These are phyloP conservation scores for Vidua macroura DNA, from an alignment of 2,113 vertebrate genomes.

Conservation along the genomic window DNA sequence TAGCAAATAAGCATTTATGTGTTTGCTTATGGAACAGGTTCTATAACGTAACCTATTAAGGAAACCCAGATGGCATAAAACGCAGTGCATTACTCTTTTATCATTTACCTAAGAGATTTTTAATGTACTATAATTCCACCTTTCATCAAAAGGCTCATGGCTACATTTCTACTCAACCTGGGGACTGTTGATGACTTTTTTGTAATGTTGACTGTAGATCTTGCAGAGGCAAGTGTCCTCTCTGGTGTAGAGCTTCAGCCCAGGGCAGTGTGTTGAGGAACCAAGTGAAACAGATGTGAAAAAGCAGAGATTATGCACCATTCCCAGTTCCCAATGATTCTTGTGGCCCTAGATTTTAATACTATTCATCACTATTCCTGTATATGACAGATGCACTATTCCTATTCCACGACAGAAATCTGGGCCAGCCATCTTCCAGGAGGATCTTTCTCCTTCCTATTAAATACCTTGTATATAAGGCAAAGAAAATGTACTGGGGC, in stretches of 20 bases:
- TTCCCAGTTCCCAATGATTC: not conserved
- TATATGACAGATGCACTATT: not conserved
- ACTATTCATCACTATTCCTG: not conserved
- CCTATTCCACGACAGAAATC: not conserved
- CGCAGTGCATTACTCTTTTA: not conserved
- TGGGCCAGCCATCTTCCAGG: not conserved
- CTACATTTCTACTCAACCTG: not conserved
- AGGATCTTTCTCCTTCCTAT: not conserved
- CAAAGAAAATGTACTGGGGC: not conserved
- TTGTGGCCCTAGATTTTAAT: not conserved
- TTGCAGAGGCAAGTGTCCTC: not conserved
- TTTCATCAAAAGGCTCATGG: slow-evolving; percentile 26
- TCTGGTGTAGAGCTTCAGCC: not conserved
- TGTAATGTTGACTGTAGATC: not conserved
- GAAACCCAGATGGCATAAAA: slow-evolving; percentile 32
- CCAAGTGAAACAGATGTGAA: not conserved
- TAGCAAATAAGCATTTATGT: slow-evolving; percentile 28
- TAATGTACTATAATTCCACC: slow-evolving; percentile 8
- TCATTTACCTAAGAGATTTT: not conserved
- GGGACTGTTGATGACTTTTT: not conserved
- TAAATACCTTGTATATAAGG: not conserved
- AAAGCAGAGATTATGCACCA: not conserved
- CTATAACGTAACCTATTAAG: slow-evolving; percentile 34
- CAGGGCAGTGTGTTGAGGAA: not conserved
- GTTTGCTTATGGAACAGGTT: slow-evolving; percentile 6